These are phyloP conservation scores for Tetranychus cinnabarinus DNA, from an alignment of 1,140 invertebrate species.

Conservation along the genomic window DNA sequence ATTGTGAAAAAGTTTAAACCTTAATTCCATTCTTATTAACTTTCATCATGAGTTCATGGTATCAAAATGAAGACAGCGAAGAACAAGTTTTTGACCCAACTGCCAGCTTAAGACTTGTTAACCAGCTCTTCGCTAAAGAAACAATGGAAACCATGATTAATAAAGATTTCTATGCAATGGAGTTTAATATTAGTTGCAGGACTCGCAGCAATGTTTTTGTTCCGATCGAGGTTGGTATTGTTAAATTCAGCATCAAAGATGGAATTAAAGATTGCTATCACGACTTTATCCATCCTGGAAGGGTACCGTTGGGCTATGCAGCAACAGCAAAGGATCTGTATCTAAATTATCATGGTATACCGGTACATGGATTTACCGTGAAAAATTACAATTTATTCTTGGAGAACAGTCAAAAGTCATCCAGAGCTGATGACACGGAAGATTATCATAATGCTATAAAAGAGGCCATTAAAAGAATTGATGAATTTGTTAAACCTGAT, in stretches of 20 bases:
- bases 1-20: too few species aligned
- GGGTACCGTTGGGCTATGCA: neutral
- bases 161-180: neutral
- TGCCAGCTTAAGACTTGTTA: too few species aligned
- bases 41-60: too few species aligned
- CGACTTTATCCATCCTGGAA: neutral
- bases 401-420: too few species aligned
- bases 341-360: neutral
- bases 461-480: neutral
- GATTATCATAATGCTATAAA: neutral
- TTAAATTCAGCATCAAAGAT: neutral
- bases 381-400: too few species aligned
- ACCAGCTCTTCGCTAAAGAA: too few species aligned
- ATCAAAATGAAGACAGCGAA: too few species aligned
- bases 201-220: neutral
- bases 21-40: too few species aligned
- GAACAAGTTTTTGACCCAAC: too few species aligned
- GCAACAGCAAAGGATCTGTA: neutral
- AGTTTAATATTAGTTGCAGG: neutral
- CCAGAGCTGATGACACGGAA: neutral
- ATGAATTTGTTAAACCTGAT: neutral
- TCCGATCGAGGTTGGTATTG: neutral
- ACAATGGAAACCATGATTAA: neutral
- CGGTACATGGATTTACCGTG: neutral
- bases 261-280: neutral